Percentiles rank a stretch among this genome's conserved stretches.
These are phyloP conservation scores for Rhopalosiphum padi DNA, from an alignment of 1,140 invertebrate genomes.

Conservation along the genomic window DNA sequence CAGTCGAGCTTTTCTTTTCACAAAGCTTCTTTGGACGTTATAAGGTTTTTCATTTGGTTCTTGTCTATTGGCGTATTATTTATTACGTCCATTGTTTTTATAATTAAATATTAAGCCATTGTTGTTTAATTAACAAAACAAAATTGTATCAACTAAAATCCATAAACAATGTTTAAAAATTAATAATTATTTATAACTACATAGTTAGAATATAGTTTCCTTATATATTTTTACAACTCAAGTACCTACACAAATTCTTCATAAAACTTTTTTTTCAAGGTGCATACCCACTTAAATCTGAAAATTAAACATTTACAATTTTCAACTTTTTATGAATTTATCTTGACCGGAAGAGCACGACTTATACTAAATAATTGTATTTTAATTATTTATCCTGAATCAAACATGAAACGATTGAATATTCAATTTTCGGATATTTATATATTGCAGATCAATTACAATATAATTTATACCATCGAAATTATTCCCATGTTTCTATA, in stretches of 20 bases:
- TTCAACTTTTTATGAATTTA: neutral
- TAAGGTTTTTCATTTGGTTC: constrained; percentile 21
- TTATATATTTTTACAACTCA: neutral
- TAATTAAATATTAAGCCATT: constrained; percentile 17
- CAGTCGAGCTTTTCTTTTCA: neutral
- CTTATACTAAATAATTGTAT: neutral
- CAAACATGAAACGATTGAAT: neutral
- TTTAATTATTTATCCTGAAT: neutral
- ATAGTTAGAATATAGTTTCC: neutral
- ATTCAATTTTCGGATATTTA: neutral
- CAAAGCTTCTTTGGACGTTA: neutral
- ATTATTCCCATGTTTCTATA: too few relatives aligned
- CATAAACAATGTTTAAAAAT: neutral
- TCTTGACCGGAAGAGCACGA: neutral
- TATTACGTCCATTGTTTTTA: neutral
- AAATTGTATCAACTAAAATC: neutral
- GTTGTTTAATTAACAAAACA: neutral
- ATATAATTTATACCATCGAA: too few relatives aligned
- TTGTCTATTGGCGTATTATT: constrained; percentile 30
- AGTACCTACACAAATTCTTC: neutral
- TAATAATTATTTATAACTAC: neutral
- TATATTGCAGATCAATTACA: too few relatives aligned
- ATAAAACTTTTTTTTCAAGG: neutral
- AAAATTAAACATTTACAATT: neutral
- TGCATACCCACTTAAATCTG: too few relatives aligned